A percentile compares a stretch with the other conserved stretches of the same genome.
Evolutionary conservation across 35 echinoderm and acorn worm species (phyloP).

Genomic region (Strongylocentrotus purpuratus): DNA sequence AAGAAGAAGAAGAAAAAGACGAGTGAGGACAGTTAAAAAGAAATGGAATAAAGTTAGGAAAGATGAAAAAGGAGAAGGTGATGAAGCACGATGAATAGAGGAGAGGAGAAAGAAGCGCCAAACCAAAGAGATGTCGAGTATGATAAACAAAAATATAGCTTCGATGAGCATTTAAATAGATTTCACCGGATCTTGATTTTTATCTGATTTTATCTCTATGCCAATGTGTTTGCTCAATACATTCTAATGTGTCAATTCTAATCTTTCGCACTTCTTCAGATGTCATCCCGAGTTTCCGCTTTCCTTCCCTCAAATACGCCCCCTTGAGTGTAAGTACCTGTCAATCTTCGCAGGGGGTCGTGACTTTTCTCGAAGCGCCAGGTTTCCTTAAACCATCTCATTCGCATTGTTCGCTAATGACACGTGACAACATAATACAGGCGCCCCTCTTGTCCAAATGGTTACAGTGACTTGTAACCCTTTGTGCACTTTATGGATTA

Average conservation of each 20-base stretch:
- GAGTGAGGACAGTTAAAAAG: too few relatives aligned
- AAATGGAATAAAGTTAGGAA: too few relatives aligned
- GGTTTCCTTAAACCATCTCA: neutral
- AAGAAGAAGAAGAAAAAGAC: too few relatives aligned
- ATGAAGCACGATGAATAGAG: too few relatives aligned
- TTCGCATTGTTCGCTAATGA: slow-evolving; percentile 11
- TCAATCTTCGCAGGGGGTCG: neutral
- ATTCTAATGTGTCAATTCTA: neutral
- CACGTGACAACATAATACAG: slow-evolving; percentile 1
- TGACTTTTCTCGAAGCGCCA: neutral
- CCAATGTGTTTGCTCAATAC: neutral
- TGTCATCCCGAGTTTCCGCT: neutral
- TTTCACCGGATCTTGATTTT: too few relatives aligned
- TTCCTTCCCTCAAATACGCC: slow-evolving; percentile 14
- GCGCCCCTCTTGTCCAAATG: slow-evolving; percentile 14
- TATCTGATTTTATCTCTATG: neutral
- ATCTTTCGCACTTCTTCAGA: neutral
- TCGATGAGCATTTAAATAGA: too few relatives aligned
- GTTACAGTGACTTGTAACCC: slow-evolving; percentile 15
- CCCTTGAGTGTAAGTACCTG: slow-evolving; percentile 24
- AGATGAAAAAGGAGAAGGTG: too few relatives aligned
- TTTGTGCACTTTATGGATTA: neutral
- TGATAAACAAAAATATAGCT: too few relatives aligned
- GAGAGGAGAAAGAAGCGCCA: too few relatives aligned
- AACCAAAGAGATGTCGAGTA: too few relatives aligned